These are phyloP conservation scores for Danio albolineatus DNA, from an alignment of 2,797 vertebrate species.

Conservation along the genomic window DNA sequence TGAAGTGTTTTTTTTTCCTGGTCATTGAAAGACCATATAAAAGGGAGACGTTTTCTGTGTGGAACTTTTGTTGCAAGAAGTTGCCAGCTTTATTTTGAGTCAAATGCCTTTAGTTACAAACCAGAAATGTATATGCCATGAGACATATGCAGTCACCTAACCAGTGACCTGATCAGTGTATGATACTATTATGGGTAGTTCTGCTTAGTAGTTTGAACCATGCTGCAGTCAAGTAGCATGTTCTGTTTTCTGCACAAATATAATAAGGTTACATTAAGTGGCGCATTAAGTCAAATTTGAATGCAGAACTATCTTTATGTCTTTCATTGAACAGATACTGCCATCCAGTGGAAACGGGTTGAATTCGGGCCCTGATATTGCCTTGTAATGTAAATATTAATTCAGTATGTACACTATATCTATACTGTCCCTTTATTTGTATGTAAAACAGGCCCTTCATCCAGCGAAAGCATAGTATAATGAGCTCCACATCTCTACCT, in stretches of 20 bases:
- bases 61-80: conserved; percentile 17
- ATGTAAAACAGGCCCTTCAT: background rate
- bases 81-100: conserved; percentile 60
- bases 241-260: conserved; percentile 12
- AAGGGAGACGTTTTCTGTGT: background rate
- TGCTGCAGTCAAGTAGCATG: background rate
- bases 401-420: background rate
- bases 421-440: background rate
- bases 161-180: conserved; percentile 4
- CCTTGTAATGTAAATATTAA: conserved; percentile 41
- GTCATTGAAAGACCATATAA: conserved; percentile 20
- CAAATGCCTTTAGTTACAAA: conserved; percentile 79
- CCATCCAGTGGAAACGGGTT: conserved; percentile 63
- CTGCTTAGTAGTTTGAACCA: background rate
- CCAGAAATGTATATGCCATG: conserved; percentile 68
- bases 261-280: conserved; percentile 47
- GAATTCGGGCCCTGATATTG: conserved; percentile 44
- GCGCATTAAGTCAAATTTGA: conserved; percentile 44
- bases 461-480: background rate
- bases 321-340: conserved; percentile 59
- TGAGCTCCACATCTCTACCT: conserved; percentile 1
- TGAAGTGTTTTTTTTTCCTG: background rate
- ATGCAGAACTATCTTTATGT: conserved; percentile 46
- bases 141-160: conserved; percentile 16
- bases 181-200: conserved; percentile 10